Base-by-base conservation (phyloP, 2,113 vertebrate genomes). In the Phrynosoma blainvillii region DNA sequence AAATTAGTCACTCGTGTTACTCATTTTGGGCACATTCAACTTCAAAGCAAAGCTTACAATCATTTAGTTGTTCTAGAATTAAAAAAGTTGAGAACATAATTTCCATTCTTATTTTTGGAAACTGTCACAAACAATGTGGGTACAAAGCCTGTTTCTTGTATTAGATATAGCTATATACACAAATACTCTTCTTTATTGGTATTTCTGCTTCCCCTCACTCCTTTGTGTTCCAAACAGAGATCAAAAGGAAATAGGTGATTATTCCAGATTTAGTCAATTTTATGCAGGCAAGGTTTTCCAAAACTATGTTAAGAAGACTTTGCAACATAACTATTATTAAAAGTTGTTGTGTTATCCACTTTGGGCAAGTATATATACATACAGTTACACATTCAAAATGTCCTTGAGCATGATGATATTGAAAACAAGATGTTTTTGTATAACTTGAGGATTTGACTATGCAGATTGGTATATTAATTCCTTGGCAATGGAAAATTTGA, bases 391-490 rank as follows among this genome's bases (percentile, higher is more conserved):
- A 84, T 52, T 91, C 79, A 10, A 25, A 71, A 90, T 93, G 89
- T 71, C 11, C 16, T 77, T 54, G 87, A 27, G 16, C 32, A 20
- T 86, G 30, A 76, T 83, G 82, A 68, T 90, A 88, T 87, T 84
- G 87, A 87, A 81, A 75, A 89, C 84, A 77, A 27, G 88, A 78
- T 79, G 25, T 52, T 9, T 1, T 1, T 93, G 40, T 89, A 94
- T 91, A 90, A 86, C 91, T 92, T 54, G 86, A 85, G 71, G 79
- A 52, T 52, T 89, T 91, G 91, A 68, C 91, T 92, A 84, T 92
- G 87, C 89, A 85, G 88, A 90, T 90, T 91, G 74, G 54, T 84
- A 18, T n/a, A 1, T 77, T 90, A 91, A 82, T 93, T 95, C 92
- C 90, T 92, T 94, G 82, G 88, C 52, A 4, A 36, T 91, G 21